These are phyloP conservation scores for Oreotragus oreotragus DNA, from an alignment of 2,113 vertebrate species.

Conservation along the genomic window DNA sequence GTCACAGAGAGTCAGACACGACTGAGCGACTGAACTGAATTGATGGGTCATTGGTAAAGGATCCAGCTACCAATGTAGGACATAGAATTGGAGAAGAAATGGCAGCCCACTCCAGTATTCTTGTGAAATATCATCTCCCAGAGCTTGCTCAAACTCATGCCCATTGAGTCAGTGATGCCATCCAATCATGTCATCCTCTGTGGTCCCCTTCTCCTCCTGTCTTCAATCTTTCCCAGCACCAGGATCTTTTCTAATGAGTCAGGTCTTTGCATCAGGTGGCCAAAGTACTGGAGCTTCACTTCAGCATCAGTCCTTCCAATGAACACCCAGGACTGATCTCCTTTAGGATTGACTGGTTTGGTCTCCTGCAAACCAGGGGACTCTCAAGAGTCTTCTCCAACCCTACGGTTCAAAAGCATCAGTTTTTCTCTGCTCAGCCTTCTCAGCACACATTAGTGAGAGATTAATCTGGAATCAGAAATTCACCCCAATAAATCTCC, in stretches of 20 bases:
- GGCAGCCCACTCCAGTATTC: not conserved
- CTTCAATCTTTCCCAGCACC: not conserved
- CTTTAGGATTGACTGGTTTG: not conserved
- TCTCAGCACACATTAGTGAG: not conserved
- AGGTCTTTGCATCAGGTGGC: not conserved
- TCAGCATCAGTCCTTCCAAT: not conserved
- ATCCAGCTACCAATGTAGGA: not conserved
- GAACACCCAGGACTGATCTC: not conserved
- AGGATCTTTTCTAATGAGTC: not conserved
- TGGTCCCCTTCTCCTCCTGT: not conserved
- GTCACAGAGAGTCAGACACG: fast-evolving
- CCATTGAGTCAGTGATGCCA: not conserved
- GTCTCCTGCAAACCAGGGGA: not conserved
- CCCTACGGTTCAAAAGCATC: not conserved
- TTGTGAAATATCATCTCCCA: not conserved
- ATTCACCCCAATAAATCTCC: not conserved
- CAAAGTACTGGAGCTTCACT: not conserved
- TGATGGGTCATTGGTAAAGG: not conserved
- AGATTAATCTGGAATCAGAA: not conserved
- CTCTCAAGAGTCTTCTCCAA: not conserved
- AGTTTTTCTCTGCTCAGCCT: not conserved
- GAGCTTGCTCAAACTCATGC: not conserved
- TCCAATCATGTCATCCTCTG: not conserved
- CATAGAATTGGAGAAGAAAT: not conserved
- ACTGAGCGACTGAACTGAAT: too few relatives aligned